These are phyloP conservation scores for Yponomeuta evonymella DNA, from an alignment of 2,888 invertebrate genomes.

Conservation along the genomic window DNA sequence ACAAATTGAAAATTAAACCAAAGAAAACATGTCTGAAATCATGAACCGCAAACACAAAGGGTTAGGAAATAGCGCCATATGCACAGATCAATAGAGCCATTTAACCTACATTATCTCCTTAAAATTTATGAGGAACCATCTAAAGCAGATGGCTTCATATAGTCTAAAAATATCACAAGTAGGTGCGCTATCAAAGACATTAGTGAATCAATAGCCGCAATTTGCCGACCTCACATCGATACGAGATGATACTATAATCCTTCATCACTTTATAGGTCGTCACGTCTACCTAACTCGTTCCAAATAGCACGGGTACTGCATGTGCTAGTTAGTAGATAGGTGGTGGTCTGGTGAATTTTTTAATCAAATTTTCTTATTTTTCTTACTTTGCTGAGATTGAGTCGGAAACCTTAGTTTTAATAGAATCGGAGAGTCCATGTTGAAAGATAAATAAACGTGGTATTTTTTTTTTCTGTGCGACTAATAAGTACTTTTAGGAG, in stretches of 20 bases:
- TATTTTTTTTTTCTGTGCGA: no score
- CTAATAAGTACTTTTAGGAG: no score
- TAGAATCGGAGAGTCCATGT: no score
- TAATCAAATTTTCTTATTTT: no score
- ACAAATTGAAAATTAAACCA: no score
- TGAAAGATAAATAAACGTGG: no score
- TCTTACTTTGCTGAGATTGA: no score
- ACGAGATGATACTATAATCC: background rate
- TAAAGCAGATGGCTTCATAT: background rate
- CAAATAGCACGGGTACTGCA: no score
- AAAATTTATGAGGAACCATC: background rate
- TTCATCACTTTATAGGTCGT: constrained; percentile 3
- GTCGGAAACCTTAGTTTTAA: no score
- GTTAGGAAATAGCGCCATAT: background rate
- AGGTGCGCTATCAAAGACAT: constrained; percentile 1
- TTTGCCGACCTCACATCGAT: background rate
- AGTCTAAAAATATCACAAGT: background rate
- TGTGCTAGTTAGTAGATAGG: no score
- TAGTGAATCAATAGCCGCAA: background rate
- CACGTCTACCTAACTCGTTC: background rate
- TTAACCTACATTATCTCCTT: background rate
- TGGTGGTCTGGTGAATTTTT: no score
- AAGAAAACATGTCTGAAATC: no score
- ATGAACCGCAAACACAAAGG: background rate
- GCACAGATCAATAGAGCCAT: background rate